Base-by-base conservation (phyloP, 64 coral and sea anemone species). In the Cladopsammia gracilis region DNA sequence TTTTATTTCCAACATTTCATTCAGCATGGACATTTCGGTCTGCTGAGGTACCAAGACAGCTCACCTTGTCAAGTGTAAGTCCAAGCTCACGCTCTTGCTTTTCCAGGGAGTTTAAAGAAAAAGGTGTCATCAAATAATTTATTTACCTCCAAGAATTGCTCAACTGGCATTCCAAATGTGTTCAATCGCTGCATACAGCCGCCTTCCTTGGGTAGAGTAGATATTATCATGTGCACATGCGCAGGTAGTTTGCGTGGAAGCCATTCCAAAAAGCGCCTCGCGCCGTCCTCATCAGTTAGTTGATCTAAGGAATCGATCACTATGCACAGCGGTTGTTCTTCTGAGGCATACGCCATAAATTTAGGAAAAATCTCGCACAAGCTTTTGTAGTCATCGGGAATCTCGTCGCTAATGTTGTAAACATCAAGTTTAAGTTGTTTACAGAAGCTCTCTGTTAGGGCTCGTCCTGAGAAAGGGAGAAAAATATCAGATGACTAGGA, bases 291-390 rank as follows among this genome's bases (percentile, higher is more conserved):
- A 18, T 92, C 90, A 20, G 90, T 92, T 48, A 92, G 58, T 56
- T 92, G 90, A 45, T 92, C 90, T 5, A 92, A 47, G 47, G 90
- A 92, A 56, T 92, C 90, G n/a, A 92, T 92, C 69, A 92, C 52
- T 44, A 92, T 85, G 54, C 70, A 92, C 70, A 92, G 79, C 26
- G 90, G 90, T 66, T 23, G 34, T 2, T 92, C 53, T 47, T 76
- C 81, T 1, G 90, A 50, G 3, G 90, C 90, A 48, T 85, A 52
- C 16, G 25, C 79, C 54, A 92, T 50, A 46, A 92, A 64, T 22
- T 60, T 25, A 15, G 90, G 90, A n/a, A 85, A 92, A 6, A 58
- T 54, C 70, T 92, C 78, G 24, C 90, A 92, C 73, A 92, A 47
- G 58, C 52, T 58, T 73, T 64, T 59, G 56, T 92, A 92, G 26